Evolutionary conservation across 2,888 invertebrate genomes (phyloP), one percentile per base, ranked within the genome.

Genomic region (Boloria euphrosyne): DNA sequence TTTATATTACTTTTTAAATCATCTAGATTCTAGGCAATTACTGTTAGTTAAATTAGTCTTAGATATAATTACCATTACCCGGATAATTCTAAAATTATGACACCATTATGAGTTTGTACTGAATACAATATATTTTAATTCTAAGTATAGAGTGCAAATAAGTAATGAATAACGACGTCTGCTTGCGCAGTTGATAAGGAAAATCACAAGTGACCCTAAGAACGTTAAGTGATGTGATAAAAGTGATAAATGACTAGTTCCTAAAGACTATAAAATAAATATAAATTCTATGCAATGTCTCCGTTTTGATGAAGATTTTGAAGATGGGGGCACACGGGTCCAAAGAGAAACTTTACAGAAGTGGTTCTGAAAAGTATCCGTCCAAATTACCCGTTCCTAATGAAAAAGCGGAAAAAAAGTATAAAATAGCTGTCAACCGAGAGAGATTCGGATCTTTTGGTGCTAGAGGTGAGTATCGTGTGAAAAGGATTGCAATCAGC

Each of bases 291-390:
- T 76, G 81, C 70, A 76, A 86, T 87, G 88, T 76, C 77, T 74
- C 82, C 75, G 83, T 75, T 78, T 86, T 83, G 70, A 86, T 86
- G 87, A 87, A 82, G 82, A 80, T 81, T 74, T 76, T 80, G 80
- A 93, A 89, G 83, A 96, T 96, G 96, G 96, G 96, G 77, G 95
- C 95, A 74, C 95, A 95, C 89, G 95, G 95, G 79, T 95, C 95
- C 68, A 96, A 95, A 92, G 95, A 95, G 87, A 95, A 95, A 87
- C 91, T 95, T 72, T 93, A 94, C 78, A 93, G 95, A 79, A 93
- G 94, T 74, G 93, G 93, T 77, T 95, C 95, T 51, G 95, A 94
- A 84, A 92, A 92, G 73, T 90, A 89, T 84, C 92, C 91, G 78
- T 89, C 93, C 72, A 93, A 94, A 80, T 83, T 94, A 69, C 93